Conservation (phyloP, 92 coral and sea anemone species). For the Desmophyllum pertusum region DNA sequence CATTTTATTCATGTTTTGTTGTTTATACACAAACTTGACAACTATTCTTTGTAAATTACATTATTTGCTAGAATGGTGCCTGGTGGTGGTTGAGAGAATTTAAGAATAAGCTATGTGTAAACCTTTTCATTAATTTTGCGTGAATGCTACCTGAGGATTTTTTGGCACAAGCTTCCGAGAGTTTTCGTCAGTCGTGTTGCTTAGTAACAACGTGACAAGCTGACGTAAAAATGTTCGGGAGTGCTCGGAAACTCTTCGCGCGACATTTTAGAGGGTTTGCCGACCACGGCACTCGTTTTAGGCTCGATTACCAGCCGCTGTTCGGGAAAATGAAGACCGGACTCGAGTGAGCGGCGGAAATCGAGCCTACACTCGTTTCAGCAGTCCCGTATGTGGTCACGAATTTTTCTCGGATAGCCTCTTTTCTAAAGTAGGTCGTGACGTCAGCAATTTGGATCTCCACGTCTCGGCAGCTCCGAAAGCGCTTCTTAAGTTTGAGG, state of each 20-base stretch:
- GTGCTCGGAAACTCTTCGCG: background rate
- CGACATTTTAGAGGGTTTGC: background rate
- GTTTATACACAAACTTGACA: background rate
- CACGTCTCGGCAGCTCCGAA: slow-evolving; percentile 64
- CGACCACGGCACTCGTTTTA: background rate
- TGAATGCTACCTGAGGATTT: background rate
- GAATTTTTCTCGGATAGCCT: slow-evolving; percentile 35
- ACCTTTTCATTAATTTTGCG: background rate
- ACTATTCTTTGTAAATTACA: background rate
- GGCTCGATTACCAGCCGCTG: background rate
- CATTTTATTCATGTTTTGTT: background rate
- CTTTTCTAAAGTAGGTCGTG: slow-evolving; percentile 55
- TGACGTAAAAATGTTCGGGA: background rate
- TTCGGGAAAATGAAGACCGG: too few relatives aligned
- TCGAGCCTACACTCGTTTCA: background rate
- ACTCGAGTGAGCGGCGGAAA: too few relatives aligned
- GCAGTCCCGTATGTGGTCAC: slow-evolving; percentile 9
- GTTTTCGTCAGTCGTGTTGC: background rate
- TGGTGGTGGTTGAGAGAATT: background rate
- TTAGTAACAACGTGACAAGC: background rate
- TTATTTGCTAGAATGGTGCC: background rate
- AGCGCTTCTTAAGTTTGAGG: slow-evolving; percentile 51
- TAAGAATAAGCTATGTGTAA: too few relatives aligned
- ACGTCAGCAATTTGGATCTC: slow-evolving; percentile 61
- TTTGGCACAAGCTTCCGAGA: too few relatives aligned